Base-by-base conservation (phyloP, 2,888 invertebrate species). In the Lampropteryx suffumata region DNA sequence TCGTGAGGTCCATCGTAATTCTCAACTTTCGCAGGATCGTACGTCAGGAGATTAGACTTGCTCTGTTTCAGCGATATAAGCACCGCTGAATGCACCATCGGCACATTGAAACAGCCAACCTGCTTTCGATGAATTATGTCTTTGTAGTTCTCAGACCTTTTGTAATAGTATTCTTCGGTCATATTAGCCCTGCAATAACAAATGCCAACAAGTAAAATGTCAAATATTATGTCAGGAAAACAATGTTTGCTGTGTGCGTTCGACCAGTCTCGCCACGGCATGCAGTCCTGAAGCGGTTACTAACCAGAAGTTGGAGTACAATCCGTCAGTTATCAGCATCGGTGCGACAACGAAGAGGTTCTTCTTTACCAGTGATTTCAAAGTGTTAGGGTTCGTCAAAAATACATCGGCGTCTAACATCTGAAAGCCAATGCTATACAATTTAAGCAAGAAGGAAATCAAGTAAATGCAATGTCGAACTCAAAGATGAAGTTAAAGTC, bases 271-370 rank as follows among this genome's bases (percentile, higher is more conserved):
- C n/a, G n/a, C n/a, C n/a, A n/a, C n/a, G n/a, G n/a, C n/a, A n/a
- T n/a, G n/a, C n/a, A 4, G 17, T 17, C 4, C 17, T 3, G 17
- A 17, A 17, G 17, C 17, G n/a, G n/a, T n/a, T 17, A 17, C 82
- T 77, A 62, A 96, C 99, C 99, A 99, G 82, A 97, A 99, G 81
- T 99, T 99, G 11, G 97, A 97, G 79, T 98, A 99, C 28, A 96
- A 81, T 9, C 96, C 95, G 52, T 97, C 95, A 0, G 98, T 96
- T 44, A 93, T 90, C 24, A 99, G 85, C 94, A 98, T 94, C 0
- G 99, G 98, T 0, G 97, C 95, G 2, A 94, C 93, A 7, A 98
- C 89, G 2, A 93, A 90, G 9, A 92, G 68, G 28, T 92, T 88
- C 61, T 94, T 93, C 0, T 74, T 70, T 0, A 96, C 92, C 13